These are phyloP conservation scores for Platycnemis pennipes DNA, from an alignment of 2,888 invertebrate species.

Conservation along the genomic window DNA sequence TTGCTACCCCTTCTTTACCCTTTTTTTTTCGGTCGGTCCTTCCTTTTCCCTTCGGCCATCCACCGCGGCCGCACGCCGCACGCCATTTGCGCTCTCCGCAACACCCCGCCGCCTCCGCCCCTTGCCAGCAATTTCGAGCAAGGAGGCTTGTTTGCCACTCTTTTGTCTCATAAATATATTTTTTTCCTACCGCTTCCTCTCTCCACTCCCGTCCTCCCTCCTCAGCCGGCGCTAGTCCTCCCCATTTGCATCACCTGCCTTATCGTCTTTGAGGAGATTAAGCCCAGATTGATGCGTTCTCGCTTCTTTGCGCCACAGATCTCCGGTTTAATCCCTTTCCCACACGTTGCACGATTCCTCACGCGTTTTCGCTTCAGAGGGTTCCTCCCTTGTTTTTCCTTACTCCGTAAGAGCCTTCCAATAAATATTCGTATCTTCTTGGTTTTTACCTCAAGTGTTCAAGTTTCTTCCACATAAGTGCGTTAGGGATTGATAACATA, in stretches of 20 bases:
- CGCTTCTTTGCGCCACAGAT: constrained; percentile 51
- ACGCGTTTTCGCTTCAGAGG: not conserved
- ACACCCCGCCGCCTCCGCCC: not conserved
- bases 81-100: not conserved
- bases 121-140: not conserved
- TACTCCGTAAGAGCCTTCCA: not conserved
- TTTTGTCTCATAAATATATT: constrained; percentile 50
- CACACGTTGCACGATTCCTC: constrained; percentile 25
- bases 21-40: not conserved
- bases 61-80: not conserved
- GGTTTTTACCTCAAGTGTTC: not conserved
- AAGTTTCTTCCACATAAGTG: not conserved
- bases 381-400: constrained; percentile 52
- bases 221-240: not conserved
- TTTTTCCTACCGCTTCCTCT: constrained; percentile 33
- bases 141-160: constrained; percentile 63
- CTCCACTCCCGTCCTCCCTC: not conserved
- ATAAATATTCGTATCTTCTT: constrained; percentile 48
- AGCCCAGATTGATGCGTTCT: constrained; percentile 50
- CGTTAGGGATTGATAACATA: too few species aligned
- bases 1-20: not conserved
- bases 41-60: not conserved
- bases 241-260: constrained; percentile 66
- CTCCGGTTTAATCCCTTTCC: constrained; percentile 33
- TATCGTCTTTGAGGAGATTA: constrained; percentile 68